These are phyloP conservation scores for Chanos chanos DNA, from an alignment of 2,797 vertebrate genomes.

Conservation along the genomic window DNA sequence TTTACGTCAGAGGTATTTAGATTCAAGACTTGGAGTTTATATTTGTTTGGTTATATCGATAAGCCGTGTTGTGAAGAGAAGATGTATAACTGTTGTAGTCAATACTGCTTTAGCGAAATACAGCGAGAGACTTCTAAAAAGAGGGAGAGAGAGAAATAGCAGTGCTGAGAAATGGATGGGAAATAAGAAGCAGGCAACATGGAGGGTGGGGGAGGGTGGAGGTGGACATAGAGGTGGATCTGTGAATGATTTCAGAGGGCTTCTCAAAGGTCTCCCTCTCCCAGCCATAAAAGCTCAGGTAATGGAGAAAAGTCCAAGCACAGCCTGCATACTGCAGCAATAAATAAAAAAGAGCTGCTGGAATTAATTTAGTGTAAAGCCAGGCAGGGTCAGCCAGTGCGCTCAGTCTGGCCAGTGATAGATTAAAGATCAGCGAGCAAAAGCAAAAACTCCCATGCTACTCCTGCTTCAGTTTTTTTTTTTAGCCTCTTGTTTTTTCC, in stretches of 20 bases:
- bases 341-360: constrained; percentile 67
- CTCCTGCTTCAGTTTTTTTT: constrained; percentile 46
- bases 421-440: constrained; percentile 67
- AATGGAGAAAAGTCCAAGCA: constrained; percentile 61
- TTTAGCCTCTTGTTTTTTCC: constrained; percentile 43
- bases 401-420: constrained; percentile 63
- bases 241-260: constrained; percentile 63
- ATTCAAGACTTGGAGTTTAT: not conserved
- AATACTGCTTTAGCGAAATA: constrained; percentile 33
- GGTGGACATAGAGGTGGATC: constrained; percentile 38
- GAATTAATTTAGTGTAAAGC: constrained; percentile 68
- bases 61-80: not conserved
- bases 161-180: not conserved
- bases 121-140: constrained; percentile 25
- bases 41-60: not conserved
- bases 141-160: constrained; percentile 23
- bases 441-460: constrained; percentile 55
- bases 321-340: constrained; percentile 57
- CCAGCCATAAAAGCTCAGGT: constrained; percentile 57
- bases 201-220: constrained; percentile 9
- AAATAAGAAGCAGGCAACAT: not conserved
- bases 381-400: constrained; percentile 61
- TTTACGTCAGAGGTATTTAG: no score
- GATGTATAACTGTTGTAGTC: constrained; percentile 34
- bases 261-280: constrained; percentile 63